Evolutionary conservation across 2,113 vertebrate species (phyloP), one percentile per base, ranked within the genome.

Genomic region (Ciconia maguari): DNA sequence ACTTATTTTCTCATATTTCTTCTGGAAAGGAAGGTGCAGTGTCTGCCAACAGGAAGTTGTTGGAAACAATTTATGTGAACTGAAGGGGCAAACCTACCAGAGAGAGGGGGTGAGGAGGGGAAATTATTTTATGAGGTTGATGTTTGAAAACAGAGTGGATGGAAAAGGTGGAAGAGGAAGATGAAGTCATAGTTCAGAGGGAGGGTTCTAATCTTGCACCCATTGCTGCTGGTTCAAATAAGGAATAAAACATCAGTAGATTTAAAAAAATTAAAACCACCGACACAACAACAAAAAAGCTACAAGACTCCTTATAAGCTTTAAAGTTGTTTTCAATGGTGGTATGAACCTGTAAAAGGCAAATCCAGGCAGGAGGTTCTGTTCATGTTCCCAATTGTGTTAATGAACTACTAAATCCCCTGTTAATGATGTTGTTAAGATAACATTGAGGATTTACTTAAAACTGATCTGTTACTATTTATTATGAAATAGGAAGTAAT

Each of bases 1-100:
- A 48, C 29, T 60, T 13, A 15, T 1, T 54, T 83, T 17, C 10
- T 76, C 7, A 0, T 22, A 3, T 4, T 42, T 7, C 5, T 66
- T 60, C 49, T 64, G 80, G 64, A 51, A 74, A 54, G 55, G 16
- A 57, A 66, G 32, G 9, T 36, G 4, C 0, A 2, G 34, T 49
- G 22, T 70, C 32, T 87, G 80, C 22, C 25, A 16, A n/a, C 8
- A 32, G 64, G n/a, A 62, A 36, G 18, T 27, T 70, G 32, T 44
- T 82, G 60, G 57, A 29, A 93, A 20, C 3, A 5, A 26, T 70
- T 75, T 5, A 5, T 57, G 18, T 48, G n/a, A 87, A 48, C 16
- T 55, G 55, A 71, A 87, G 42, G 61, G 18, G 9, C 41, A 54
- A 93, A 58, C 25, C 17, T 89, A 1, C 38, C 5, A 3, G 12